Evolutionary conservation across 2,797 vertebrate species (phyloP), one percentile per base, ranked within the genome.

Genomic region (Pipistrellus pipistrellus): DNA sequence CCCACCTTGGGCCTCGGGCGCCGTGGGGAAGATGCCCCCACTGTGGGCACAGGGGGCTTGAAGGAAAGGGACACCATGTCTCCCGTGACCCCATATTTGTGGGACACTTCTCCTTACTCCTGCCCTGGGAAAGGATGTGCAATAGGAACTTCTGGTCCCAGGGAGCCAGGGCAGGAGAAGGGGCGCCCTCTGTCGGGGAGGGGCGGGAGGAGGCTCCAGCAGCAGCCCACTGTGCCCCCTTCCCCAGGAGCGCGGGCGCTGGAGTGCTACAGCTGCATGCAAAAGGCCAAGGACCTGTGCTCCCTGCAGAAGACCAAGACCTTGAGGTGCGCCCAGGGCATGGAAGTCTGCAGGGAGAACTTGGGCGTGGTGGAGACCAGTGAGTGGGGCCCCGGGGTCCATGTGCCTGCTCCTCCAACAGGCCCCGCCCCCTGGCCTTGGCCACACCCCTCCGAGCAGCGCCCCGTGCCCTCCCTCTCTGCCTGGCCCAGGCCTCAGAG

Each of bases 251-350:
- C 95, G 0, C 85, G 85, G 59, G 96, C 98, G 38, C 87, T 98
- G 88, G 97, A 97, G 32, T 98, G 98, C 87, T 96, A 97, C 93
- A 98, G 97, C 92, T 98, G 98, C 15, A 92, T 98, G 59, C 97
- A 98, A 80, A 94, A 48, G 9, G 97, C 97, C 0, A 97, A 98
- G 2, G 94, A 97, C 4, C 96, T 97, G 0, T 98, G 98, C 85
- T 93, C 93, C 5, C 62, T 76, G 4, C 88, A 93, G 21, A 96
- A 91, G 82, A 96, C 92, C 88, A 98, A 96, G 96, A 92, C 59
- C 0, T 94, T 98, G 23, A 96, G 85, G 35, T 98, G 98, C 38
- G 88, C 94, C 6, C 72, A 90, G 0, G 94, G 91, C 23, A 38
- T 75, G 68, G 84, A 93, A 0, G 96, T 98, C 81, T 98, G 97